A percentile compares a stretch with the other conserved stretches of the same genome.
phyloP scores from a whole-genome alignment of 1,140 invertebrate genomes.

The Idris sp. region DNA sequence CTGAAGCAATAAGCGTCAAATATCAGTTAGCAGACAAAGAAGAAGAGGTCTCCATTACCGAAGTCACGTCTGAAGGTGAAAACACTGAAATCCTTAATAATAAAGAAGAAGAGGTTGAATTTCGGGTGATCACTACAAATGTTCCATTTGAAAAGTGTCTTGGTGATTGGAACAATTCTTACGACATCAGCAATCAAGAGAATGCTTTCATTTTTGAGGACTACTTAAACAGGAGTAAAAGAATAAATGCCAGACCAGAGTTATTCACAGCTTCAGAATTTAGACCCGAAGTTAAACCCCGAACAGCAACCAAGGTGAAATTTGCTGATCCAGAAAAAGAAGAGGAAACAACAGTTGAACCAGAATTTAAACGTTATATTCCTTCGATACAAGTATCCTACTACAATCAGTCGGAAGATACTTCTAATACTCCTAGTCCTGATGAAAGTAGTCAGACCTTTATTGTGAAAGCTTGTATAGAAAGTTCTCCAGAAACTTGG shows the following conservation, averaged over 20 bases:
- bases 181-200: conserved; percentile 31
- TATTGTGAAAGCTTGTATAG: conserved; percentile 42
- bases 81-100: background rate
- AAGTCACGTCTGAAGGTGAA: conserved; percentile 7
- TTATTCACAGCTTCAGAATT: conserved; percentile 34
- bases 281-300: conserved; percentile 19
- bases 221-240: conserved; percentile 64
- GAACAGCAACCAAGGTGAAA: conserved; percentile 65
- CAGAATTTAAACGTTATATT: background rate
- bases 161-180: conserved; percentile 54
- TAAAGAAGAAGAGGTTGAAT: conserved; percentile 61
- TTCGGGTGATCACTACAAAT: conserved; percentile 73
- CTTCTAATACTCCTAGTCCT: conserved; percentile 28
- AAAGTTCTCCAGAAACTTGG: conserved; percentile 3
- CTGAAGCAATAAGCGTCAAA: conserved; percentile 33
- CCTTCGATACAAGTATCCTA: conserved; percentile 23
- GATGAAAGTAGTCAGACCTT: conserved; percentile 25
- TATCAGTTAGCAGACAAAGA: conserved; percentile 5
- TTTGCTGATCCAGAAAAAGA: too few species aligned
- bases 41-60: conserved; percentile 26
- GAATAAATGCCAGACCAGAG: conserved; percentile 23
- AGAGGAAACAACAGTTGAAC: too few species aligned
- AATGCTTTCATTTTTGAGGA: conserved; percentile 70
- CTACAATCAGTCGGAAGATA: conserved; percentile 18
- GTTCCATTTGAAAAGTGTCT: conserved; percentile 72